These are phyloP conservation scores for Oryzias melastigma DNA, from an alignment of 2,113 vertebrate species.

Conservation along the genomic window DNA sequence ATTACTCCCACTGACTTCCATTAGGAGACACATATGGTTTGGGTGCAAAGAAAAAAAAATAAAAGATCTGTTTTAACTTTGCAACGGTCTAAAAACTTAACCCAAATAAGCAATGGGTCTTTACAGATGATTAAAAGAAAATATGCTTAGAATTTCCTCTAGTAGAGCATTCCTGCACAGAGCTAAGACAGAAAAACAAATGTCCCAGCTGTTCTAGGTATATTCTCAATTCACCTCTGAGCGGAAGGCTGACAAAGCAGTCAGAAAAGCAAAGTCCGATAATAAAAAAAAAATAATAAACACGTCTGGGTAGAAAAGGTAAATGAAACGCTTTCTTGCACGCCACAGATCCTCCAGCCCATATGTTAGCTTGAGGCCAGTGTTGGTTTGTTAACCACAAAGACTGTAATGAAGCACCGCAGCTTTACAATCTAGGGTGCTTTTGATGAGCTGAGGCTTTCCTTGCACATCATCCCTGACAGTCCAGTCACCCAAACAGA, in stretches of 20 bases:
- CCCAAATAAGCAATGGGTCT: constrained; percentile 25
- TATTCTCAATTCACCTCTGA: constrained; percentile 34
- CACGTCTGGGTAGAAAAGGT: constrained; percentile 22
- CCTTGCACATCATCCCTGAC: constrained; percentile 56
- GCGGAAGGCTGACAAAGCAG: constrained; percentile 24
- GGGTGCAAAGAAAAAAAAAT: constrained; percentile 46
- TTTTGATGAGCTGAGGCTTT: constrained; percentile 62
- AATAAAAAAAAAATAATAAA: constrained; percentile 11
- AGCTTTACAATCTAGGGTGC: constrained; percentile 36
- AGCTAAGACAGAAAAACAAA: constrained; percentile 59
- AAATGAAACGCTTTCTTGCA: constrained; percentile 25
- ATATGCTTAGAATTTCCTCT: constrained; percentile 40
- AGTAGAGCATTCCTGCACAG: constrained; percentile 43
- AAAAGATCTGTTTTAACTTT: constrained; percentile 26
- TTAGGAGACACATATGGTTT: background rate
- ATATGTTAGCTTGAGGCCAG: constrained; percentile 55
- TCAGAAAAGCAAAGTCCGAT: background rate
- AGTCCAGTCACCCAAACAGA: constrained; percentile 58
- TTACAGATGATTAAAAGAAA: constrained; percentile 14
- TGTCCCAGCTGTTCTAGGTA: constrained; percentile 36
- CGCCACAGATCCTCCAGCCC: constrained; percentile 51
- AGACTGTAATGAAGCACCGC: constrained; percentile 55
- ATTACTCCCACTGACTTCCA: constrained; percentile 20
- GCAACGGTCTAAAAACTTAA: constrained; percentile 26
- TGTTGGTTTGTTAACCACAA: constrained; percentile 44